Percentiles rank a stretch among this genome's conserved stretches.
Conservation (phyloP, 2,113 vertebrate genomes). For the Cinclus mexicanus region DNA sequence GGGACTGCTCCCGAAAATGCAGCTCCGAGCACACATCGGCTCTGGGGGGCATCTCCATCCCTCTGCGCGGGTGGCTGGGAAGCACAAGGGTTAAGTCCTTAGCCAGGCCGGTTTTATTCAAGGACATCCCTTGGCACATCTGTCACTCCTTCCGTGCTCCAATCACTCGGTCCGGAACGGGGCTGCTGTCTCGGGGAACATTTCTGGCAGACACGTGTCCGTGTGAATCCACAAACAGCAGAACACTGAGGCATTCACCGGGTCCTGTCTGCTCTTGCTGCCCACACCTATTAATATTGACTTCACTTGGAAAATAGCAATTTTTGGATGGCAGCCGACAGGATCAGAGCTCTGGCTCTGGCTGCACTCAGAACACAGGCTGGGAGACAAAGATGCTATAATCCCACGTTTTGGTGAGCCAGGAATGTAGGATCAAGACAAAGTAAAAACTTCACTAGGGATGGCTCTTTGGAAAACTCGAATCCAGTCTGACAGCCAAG, state of each 20-base stretch:
- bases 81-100: background rate
- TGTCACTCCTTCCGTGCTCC: background rate
- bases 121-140: background rate
- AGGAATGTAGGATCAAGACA: background rate
- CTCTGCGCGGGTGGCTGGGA: fast-evolving
- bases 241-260: background rate
- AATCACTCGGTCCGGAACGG: background rate
- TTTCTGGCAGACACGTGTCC: background rate
- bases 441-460: background rate
- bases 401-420: background rate
- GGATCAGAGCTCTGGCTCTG: background rate
- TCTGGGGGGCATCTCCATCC: fast-evolving
- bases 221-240: background rate
- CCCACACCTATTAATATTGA: background rate
- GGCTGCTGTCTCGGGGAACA: background rate
- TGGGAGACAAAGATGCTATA: background rate
- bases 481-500: background rate
- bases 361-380: background rate
- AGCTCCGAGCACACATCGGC: background rate
- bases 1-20: background rate
- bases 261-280: background rate
- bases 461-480: background rate
- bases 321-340: background rate
- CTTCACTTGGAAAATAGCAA: background rate
- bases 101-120: background rate